Evolutionary conservation across 2,797 vertebrate genomes (phyloP).

Genomic region (Hirundo rustica): DNA sequence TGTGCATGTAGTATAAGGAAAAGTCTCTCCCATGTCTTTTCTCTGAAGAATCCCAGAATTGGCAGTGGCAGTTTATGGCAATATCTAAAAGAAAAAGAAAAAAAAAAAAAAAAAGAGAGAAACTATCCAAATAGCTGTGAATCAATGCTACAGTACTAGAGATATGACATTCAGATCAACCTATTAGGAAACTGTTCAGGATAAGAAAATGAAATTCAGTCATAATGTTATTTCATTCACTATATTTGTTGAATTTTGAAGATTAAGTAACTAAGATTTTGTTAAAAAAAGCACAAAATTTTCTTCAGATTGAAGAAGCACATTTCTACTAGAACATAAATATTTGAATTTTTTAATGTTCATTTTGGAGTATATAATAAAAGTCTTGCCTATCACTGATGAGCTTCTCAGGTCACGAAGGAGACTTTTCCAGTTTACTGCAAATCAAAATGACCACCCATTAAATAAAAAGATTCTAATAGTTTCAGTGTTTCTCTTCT

Average conservation of each 20-base stretch:
- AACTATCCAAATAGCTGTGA: neutral
- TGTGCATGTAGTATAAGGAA: neutral
- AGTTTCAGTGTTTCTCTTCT: neutral
- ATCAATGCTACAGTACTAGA: neutral
- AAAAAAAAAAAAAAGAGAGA: neutral
- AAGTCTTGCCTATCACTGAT: neutral
- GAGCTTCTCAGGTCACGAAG: neutral
- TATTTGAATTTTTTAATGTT: neutral
- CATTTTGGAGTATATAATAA: neutral
- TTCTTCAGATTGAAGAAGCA: neutral
- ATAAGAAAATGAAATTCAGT: neutral
- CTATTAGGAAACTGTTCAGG: neutral
- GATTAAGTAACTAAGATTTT: neutral
- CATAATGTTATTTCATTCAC: neutral
- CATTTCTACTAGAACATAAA: neutral
- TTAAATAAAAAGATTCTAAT: neutral
- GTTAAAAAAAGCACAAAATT: neutral
- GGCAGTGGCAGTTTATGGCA: neutral
- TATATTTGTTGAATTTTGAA: neutral
- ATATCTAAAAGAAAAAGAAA: neutral
- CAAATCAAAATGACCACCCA: neutral
- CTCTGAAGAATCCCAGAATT: neutral
- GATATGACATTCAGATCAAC: neutral
- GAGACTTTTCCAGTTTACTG: neutral
- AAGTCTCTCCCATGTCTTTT: neutral